phyloP scores from a whole-genome alignment of 2,113 vertebrate species.

The Felis catus region F.catus_Fca126_mat1.0 CM031428.1:55602001-55602500 shows the following conservation, averaged over 20 bases:
- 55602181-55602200: too few relatives aligned
- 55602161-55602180: neutral
- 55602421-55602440: neutral
- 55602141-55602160: neutral
- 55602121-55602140: neutral
- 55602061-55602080: neutral
- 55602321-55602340: neutral
- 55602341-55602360: neutral
- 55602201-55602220: accelerated
- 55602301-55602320: neutral
- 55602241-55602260: neutral
- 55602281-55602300: neutral
- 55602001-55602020: neutral
- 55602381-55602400: neutral
- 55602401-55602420: neutral
- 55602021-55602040: neutral
- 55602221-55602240: accelerated
- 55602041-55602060: neutral
- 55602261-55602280: neutral
- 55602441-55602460: neutral
- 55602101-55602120: neutral
- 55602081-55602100: neutral
- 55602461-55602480: neutral
- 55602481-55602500: neutral
- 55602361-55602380: accelerated